phyloP scores from a whole-genome alignment of 2,888 invertebrate species.

The Micropterix aruncella region DNA sequence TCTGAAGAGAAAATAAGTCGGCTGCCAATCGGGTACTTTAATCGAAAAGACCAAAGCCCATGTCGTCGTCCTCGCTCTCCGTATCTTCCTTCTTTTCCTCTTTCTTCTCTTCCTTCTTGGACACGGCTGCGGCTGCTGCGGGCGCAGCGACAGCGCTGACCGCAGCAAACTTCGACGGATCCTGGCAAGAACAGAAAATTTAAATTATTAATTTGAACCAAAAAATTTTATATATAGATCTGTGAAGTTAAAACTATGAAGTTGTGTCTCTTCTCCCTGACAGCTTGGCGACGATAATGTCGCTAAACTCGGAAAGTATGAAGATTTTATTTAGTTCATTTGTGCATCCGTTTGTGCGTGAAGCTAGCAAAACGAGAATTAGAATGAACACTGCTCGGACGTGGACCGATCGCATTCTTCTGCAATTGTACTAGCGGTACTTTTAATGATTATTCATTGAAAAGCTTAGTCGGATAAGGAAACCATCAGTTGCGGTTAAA shows the following conservation, averaged over 20 bases:
- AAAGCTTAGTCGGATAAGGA: too few species aligned
- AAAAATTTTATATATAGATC: too few species aligned
- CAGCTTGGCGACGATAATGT: background rate
- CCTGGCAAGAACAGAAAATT: constrained; percentile 49
- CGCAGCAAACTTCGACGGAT: constrained; percentile 89
- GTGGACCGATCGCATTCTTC: too few species aligned
- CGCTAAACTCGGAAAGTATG: background rate
- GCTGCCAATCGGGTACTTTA: constrained; percentile 39
- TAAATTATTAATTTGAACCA: too few species aligned
- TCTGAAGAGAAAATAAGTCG: background rate
- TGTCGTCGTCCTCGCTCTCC: constrained; percentile 83
- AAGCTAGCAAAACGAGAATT: background rate
- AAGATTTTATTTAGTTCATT: constrained; percentile 3
- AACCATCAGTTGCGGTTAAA: too few species aligned
- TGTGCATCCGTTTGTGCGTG: background rate
- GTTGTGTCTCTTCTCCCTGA: background rate
- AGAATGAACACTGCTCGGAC: constrained; percentile 1
- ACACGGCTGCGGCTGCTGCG: constrained; percentile 46
- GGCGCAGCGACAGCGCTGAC: constrained; percentile 48
- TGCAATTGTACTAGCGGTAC: too few species aligned
- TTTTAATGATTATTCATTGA: too few species aligned
- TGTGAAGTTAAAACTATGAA: too few species aligned
- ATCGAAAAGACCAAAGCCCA: constrained; percentile 95
- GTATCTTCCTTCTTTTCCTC: constrained; percentile 73
- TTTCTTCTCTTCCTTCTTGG: constrained; percentile 50